Conservation (phyloP, 2,113 vertebrate genomes). For the Oncorhynchus gorbuscha region DNA sequence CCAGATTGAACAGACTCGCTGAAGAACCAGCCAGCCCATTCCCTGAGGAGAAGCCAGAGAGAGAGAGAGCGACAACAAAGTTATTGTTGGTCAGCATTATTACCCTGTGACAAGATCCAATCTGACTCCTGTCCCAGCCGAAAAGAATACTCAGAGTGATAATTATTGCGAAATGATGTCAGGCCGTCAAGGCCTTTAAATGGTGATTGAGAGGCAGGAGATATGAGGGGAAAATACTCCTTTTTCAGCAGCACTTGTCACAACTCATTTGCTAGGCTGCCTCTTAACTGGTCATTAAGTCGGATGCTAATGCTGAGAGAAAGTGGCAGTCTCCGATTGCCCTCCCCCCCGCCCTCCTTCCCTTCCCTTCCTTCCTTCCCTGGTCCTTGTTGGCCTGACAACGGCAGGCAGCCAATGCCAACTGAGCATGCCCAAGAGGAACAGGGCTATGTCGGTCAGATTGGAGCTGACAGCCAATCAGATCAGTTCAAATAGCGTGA, state of each 20-base stretch:
- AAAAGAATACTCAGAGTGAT: constrained; percentile 94
- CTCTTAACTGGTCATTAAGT: constrained; percentile 97
- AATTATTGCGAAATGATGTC: constrained; percentile 99
- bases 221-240: constrained; percentile 85
- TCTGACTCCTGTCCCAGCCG: constrained; percentile 84
- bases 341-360: constrained; percentile 66
- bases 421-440: constrained; percentile 84
- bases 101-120: constrained; percentile 84
- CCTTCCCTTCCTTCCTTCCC: constrained; percentile 64
- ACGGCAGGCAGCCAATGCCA: constrained; percentile 69
- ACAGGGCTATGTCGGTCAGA: constrained; percentile 79
- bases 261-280: constrained; percentile 91
- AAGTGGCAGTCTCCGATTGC: constrained; percentile 94
- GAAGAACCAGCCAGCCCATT: constrained; percentile 77
- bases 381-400: constrained; percentile 82
- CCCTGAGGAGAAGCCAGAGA: constrained; percentile 72
- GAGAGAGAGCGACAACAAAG: constrained; percentile 67
- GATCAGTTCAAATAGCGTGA: constrained; percentile 75
- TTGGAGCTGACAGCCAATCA: constrained; percentile 88
- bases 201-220: constrained; percentile 80
- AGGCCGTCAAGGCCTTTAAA: constrained; percentile 93
- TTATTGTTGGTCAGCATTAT: constrained; percentile 89
- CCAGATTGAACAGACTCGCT: constrained; percentile 80
- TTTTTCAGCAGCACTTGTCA: constrained; percentile 94
- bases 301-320: constrained; percentile 95